These are phyloP conservation scores for Aselliscus stoliczkanus DNA, from an alignment of 2,797 vertebrate genomes.

Conservation along the genomic window DNA sequence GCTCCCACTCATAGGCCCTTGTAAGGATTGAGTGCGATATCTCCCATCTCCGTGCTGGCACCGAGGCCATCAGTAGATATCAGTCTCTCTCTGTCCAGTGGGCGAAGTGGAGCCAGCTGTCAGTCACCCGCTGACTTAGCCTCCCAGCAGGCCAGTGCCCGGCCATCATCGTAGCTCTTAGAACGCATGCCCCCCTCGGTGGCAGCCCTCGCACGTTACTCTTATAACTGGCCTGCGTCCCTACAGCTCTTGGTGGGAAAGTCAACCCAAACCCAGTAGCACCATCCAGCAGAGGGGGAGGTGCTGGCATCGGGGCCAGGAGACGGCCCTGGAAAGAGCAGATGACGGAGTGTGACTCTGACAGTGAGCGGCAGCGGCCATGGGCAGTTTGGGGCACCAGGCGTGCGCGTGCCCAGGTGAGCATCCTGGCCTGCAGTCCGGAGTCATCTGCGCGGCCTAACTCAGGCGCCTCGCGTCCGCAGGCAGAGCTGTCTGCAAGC, in stretches of 20 bases:
- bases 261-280: background rate
- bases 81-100: background rate
- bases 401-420: background rate
- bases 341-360: background rate
- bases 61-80: background rate
- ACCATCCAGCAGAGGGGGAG: background rate
- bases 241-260: background rate
- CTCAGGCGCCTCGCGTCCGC: background rate
- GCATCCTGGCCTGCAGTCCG: rapidly evolving
- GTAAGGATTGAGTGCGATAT: background rate
- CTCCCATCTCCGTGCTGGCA: background rate
- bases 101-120: background rate
- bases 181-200: rapidly evolving
- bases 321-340: background rate
- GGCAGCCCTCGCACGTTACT: background rate
- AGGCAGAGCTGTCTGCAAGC: background rate
- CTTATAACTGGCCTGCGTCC: background rate
- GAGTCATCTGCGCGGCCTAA: background rate
- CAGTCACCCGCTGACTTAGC: background rate
- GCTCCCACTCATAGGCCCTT: background rate
- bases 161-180: background rate
- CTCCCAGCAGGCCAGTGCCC: background rate
- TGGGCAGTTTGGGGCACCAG: background rate
- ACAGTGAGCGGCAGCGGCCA: background rate
- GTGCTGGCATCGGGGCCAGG: background rate